Evolutionary conservation across 2,797 vertebrate genomes (phyloP).

Genomic region (Phrynocephalus guinanensis): DNA sequence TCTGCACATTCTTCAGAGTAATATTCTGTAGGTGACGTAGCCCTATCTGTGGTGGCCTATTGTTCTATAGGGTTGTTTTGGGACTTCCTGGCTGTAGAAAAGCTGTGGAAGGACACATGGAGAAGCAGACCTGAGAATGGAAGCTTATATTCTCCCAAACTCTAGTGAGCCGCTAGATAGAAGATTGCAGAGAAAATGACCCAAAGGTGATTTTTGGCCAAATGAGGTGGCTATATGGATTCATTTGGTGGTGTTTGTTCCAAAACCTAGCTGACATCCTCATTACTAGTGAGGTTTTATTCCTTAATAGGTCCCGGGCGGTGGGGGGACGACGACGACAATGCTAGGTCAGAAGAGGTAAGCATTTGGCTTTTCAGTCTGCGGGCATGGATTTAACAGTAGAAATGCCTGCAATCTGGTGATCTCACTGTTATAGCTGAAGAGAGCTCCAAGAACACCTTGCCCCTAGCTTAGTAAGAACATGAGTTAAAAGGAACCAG

Average conservation of each 20-base stretch:
- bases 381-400: neutral
- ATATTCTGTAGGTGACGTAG: too few species aligned
- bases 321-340: neutral
- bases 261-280: neutral
- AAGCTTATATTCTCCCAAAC: neutral
- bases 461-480: constrained; percentile 32
- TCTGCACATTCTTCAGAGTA: too few species aligned
- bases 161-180: too few species aligned
- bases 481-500: constrained; percentile 51
- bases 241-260: neutral
- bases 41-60: too few species aligned
- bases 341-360: neutral
- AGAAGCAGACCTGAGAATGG: neutral
- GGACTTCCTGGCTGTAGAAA: neutral
- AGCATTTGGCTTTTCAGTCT: neutral
- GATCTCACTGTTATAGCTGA: neutral
- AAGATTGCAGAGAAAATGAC: neutral
- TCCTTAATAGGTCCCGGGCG: neutral
- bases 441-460: neutral
- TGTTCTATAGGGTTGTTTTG: neutral
- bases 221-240: too few species aligned
- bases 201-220: neutral
- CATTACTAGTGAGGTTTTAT: neutral
- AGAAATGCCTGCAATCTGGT: neutral
- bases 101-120: too few species aligned